These are phyloP conservation scores for Oenanthe oenanthe DNA, from an alignment of 2,113 vertebrate species.

Conservation along the genomic window DNA sequence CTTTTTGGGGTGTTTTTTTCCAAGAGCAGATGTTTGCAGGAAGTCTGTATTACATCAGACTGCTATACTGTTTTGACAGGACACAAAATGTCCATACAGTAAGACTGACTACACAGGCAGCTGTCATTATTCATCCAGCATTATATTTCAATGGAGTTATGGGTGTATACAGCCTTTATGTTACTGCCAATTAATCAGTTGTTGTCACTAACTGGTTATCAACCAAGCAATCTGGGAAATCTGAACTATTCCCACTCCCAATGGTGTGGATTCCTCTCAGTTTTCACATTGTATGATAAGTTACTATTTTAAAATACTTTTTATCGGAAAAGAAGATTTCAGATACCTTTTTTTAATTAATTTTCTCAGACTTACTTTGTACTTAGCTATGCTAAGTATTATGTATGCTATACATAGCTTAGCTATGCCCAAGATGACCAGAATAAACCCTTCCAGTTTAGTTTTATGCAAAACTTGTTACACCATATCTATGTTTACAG, in stretches of 20 bases:
- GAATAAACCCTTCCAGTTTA: not conserved
- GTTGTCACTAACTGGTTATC: slow-evolving; percentile 52
- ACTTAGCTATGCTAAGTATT: not conserved
- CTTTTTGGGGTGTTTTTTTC: not conserved
- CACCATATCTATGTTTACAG: not conserved
- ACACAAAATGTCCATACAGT: slow-evolving; percentile 5
- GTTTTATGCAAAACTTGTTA: not conserved
- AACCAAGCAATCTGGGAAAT: slow-evolving; percentile 51
- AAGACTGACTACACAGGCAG: not conserved
- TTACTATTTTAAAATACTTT: not conserved
- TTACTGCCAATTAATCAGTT: slow-evolving; percentile 60
- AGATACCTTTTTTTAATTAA: not conserved
- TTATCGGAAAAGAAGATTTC: not conserved
- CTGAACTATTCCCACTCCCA: not conserved
- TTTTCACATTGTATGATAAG: not conserved
- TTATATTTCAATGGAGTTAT: slow-evolving; percentile 7
- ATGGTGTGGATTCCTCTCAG: not conserved
- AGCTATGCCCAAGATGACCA: not conserved
- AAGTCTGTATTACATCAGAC: slow-evolving; percentile 21
- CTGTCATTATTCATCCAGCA: slow-evolving; percentile 22
- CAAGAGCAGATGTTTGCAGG: slow-evolving; percentile 22
- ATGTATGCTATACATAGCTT: too few species aligned
- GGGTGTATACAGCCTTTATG: not conserved
- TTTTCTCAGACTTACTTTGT: not conserved
- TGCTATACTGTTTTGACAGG: slow-evolving; percentile 22